These are phyloP conservation scores for Eristalinus aeneus DNA, from an alignment of 2,888 invertebrate species.

Conservation along the genomic window DNA sequence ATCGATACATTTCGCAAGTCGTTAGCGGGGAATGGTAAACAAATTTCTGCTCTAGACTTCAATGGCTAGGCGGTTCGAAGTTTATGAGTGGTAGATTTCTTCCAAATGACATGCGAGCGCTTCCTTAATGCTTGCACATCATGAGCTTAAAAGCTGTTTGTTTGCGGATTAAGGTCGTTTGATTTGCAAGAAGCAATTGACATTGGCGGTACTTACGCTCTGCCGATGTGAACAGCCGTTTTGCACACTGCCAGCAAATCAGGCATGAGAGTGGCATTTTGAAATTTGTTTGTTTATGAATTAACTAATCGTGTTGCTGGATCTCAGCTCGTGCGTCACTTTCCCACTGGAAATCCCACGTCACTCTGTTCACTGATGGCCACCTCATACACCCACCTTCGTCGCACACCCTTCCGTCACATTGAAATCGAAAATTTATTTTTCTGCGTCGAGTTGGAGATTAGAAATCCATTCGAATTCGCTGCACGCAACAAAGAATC, in stretches of 20 bases:
- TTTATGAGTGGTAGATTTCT: no score
- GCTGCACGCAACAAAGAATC: slow-evolving; percentile 46
- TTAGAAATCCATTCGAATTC: slow-evolving; percentile 54
- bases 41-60: background rate
- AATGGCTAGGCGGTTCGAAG: no score
- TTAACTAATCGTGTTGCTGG: background rate
- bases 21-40: background rate
- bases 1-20: slow-evolving; percentile 40
- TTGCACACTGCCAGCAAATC: no score
- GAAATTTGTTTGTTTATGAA: background rate
- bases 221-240: no score
- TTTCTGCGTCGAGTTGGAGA: slow-evolving; percentile 22
- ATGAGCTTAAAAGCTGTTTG: no score
- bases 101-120: no score
- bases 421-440: slow-evolving; percentile 28
- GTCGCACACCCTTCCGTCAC: background rate
- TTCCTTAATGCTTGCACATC: no score
- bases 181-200: no score
- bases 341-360: slow-evolving; percentile 6
- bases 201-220: no score
- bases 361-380: background rate
- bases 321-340: background rate
- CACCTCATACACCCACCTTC: no score
- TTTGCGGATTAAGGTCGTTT: no score
- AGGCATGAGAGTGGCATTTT: background rate